phyloP scores from a whole-genome alignment of 64 coral and sea anemone species.

The Cladopsammia gracilis region DNA sequence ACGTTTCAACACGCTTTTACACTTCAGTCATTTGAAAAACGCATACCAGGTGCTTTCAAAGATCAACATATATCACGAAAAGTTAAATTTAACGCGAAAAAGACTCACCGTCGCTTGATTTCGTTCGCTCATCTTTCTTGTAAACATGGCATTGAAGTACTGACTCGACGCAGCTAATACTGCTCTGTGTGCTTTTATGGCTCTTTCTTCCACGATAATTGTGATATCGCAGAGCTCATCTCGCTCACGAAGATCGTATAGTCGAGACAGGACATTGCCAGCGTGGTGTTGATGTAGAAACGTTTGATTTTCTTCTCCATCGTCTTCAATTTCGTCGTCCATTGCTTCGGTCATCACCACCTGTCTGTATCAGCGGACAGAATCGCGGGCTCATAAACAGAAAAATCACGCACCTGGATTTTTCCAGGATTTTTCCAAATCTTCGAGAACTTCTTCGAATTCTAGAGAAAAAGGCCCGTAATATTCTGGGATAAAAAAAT shows the following conservation, averaged over 20 bases:
- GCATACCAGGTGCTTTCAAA: neutral
- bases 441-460: neutral
- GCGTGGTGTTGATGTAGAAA: conserved; percentile 83
- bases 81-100: neutral
- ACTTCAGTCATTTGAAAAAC: neutral
- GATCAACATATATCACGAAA: neutral
- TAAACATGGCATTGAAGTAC: conserved; percentile 99
- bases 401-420: neutral
- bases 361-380: conserved; percentile 43
- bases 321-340: conserved; percentile 49
- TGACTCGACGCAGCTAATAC: conserved; percentile 92
- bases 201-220: conserved; percentile 66
- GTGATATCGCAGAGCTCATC: conserved; percentile 96
- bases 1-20: neutral
- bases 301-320: conserved; percentile 39
- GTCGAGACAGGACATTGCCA: conserved; percentile 72
- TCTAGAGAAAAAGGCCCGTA: too few species aligned
- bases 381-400: conserved; percentile 54
- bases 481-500: neutral
- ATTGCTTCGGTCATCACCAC: conserved; percentile 27
- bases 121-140: conserved; percentile 88
- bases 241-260: conserved; percentile 80
- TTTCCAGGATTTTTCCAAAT: neutral
- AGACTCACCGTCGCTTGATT: conserved; percentile 82
- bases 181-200: conserved; percentile 79